phyloP scores from a whole-genome alignment of 2,888 invertebrate species.

The Euplexia lucipara region DNA sequence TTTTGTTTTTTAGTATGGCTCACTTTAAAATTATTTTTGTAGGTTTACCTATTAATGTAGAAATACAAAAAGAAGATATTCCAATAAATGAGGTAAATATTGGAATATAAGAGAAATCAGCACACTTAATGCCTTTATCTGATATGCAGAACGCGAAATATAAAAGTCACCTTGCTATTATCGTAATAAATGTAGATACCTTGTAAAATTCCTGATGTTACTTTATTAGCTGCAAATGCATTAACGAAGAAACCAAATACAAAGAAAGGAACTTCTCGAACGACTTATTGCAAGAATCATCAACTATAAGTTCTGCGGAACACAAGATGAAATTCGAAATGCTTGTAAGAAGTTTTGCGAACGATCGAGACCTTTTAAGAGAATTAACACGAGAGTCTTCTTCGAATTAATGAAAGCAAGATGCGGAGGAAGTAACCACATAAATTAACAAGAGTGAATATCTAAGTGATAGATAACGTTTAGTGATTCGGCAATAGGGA shows the following conservation, averaged over 20 bases:
- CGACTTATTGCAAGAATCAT: conserved; percentile 60
- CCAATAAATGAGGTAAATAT: conserved; percentile 45
- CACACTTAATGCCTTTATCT: conserved; percentile 21
- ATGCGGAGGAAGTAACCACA: conserved; percentile 72
- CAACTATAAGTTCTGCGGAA: conserved; percentile 64
- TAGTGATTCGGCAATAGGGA: conserved; percentile 59
- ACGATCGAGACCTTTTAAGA: conserved; percentile 75
- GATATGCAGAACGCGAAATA: conserved; percentile 28
- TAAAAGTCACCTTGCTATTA: conserved; percentile 1
- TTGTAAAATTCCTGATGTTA: too few relatives aligned
- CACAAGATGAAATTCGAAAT: conserved; percentile 65
- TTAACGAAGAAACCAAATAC: conserved; percentile 42
- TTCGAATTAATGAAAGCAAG: conserved; percentile 73
- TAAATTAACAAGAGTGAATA: conserved; percentile 75
- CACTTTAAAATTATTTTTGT: too few relatives aligned
- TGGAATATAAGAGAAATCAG: conserved; percentile 11
- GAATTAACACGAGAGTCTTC: conserved; percentile 76
- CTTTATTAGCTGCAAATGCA: conserved; percentile 49
- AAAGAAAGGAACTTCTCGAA: conserved; percentile 50
- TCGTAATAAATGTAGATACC: conserved; percentile 6
- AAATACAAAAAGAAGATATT: too few relatives aligned
- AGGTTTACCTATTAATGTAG: too few relatives aligned
- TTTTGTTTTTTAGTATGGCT: too few relatives aligned
- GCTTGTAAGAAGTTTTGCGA: conserved; percentile 65
- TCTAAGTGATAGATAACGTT: conserved; percentile 74